Evolutionary conservation across 2,888 invertebrate genomes (phyloP), one percentile per base, ranked within the genome.

Genomic region (Athalia cordata): DNA sequence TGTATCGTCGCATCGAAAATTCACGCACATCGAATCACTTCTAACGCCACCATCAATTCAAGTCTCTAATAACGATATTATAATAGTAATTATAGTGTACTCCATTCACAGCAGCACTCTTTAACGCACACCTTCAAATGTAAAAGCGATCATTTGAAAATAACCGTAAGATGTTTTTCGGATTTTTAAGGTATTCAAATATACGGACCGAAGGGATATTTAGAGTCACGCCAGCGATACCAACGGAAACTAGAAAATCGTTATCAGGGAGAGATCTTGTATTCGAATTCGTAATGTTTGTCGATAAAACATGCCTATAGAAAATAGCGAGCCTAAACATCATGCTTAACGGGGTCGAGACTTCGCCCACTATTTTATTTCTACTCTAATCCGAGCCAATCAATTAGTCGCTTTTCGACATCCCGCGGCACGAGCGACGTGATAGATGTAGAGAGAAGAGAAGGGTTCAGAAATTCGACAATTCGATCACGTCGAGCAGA

Each of bases 21-120:
- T 75, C 75, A 75, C 75, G 75, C 75, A 75, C 75, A 75, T 75
- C 75, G 75, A 75, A 75, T 75, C 75, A 75, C 52, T 75, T 62
- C 62, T 75, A 49, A 61, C 62, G 50, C 64, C 75, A 61, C 62
- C 29, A 29, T 29, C 29, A 1, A 29, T 29, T 29, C 29, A 29
- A 29, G 29, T 29, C 29, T 29, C 29, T 29, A 29, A 29, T 29
- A 29, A 29, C 29, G 29, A 29, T 29, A 29, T 29, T 29, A 29
- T 29, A 29, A 29, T 29, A 29, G 29, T 29, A 29, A 29, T 29
- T 29, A 29, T 29, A 29, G 62, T 66, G 15, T 49, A 75, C 55
- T 62, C 64, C 52, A 52, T 64, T 61, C 75, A 75, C 75, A 29
- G 29, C 29, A 29, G 72, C 72, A 72, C 72, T 72, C 72, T 72